Percentiles rank a stretch among this genome's conserved stretches.
Conservation (phyloP, 1,140 invertebrate species). For the Fragariocoptes setiger region DNA sequence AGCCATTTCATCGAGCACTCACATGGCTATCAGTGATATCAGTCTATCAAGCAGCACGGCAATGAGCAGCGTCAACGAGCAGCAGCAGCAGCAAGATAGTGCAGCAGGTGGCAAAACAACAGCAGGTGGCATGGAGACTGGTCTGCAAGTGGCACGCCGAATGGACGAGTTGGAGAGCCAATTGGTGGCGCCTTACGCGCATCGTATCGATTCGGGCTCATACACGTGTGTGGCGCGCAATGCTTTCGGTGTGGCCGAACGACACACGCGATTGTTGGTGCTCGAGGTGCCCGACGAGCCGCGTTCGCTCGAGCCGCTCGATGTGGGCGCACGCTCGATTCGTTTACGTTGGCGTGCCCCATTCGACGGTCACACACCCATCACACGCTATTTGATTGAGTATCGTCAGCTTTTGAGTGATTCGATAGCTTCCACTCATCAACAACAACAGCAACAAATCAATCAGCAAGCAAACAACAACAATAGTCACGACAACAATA, state of each 20-base stretch:
- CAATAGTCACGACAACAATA: too few species aligned
- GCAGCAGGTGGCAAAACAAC: not conserved
- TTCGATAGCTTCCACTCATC: too few species aligned
- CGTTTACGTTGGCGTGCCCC: constrained; percentile 11
- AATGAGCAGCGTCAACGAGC: not conserved
- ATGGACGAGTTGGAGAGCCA: constrained; percentile 1
- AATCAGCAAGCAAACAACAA: not conserved
- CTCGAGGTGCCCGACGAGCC: constrained; percentile 14
- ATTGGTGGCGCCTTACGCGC: too few species aligned
- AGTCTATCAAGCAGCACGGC: not conserved
- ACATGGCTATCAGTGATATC: too few species aligned
- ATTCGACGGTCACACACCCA: constrained; percentile 13
- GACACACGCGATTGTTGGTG: constrained; percentile 15
- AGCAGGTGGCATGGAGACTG: constrained; percentile 3
- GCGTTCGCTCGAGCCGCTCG: constrained; percentile 9
- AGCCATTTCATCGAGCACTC: too few species aligned
- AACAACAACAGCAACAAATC: too few species aligned
- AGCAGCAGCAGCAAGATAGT: not conserved
- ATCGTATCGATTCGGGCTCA: constrained; percentile 16
- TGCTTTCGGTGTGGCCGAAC: constrained; percentile 16
- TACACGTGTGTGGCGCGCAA: constrained; percentile 19
- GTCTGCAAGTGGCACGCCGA: not conserved
- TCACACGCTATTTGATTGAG: constrained; percentile 11
- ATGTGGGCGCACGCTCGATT: constrained; percentile 10
- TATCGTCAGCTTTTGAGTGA: constrained; percentile 9